Percentiles rank a stretch among this genome's conserved stretches.
phyloP scores from a whole-genome alignment of 2,113 vertebrate species.

The Phycodurus eques region DNA sequence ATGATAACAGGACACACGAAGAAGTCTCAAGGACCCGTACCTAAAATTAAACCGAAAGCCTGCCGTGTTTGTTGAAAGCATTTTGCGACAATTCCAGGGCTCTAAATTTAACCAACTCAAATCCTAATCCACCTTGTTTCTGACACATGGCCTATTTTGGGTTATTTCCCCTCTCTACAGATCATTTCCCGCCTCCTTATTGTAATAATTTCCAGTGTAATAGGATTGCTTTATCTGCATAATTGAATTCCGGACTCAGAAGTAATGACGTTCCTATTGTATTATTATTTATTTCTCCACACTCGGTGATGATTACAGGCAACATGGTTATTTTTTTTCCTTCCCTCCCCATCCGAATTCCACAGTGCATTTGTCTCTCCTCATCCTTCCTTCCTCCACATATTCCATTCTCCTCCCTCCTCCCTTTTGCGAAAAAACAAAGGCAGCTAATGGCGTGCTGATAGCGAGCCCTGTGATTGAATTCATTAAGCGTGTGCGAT shows the following conservation, averaged over 20 bases:
- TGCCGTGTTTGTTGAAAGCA: neutral
- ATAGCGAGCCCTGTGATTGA: slow-evolving; percentile 69
- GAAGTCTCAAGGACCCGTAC: no score
- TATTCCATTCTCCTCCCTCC: slow-evolving; percentile 19
- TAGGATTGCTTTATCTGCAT: slow-evolving; percentile 32
- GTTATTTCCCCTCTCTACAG: slow-evolving; percentile 4
- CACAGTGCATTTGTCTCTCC: slow-evolving; percentile 29
- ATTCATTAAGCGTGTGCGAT: slow-evolving; percentile 70
- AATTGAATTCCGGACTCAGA: slow-evolving; percentile 22
- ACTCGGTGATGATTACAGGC: slow-evolving; percentile 5
- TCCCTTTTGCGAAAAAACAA: slow-evolving; percentile 58
- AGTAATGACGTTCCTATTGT: slow-evolving; percentile 34
- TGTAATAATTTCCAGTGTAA: slow-evolving; percentile 1
- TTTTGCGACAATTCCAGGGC: neutral
- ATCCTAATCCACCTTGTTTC: neutral
- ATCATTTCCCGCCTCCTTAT: neutral
- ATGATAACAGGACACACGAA: no score
- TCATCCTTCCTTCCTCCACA: slow-evolving; percentile 7
- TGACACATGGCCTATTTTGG: neutral
- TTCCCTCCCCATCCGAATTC: slow-evolving; percentile 17
- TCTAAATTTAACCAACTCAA: neutral
- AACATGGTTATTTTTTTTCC: slow-evolving; percentile 11
- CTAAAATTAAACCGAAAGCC: no score
- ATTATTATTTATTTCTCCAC: neutral
- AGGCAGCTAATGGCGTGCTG: slow-evolving; percentile 68